phyloP scores from a whole-genome alignment of 2,888 invertebrate genomes.

The Alsophila aescularia region DNA sequence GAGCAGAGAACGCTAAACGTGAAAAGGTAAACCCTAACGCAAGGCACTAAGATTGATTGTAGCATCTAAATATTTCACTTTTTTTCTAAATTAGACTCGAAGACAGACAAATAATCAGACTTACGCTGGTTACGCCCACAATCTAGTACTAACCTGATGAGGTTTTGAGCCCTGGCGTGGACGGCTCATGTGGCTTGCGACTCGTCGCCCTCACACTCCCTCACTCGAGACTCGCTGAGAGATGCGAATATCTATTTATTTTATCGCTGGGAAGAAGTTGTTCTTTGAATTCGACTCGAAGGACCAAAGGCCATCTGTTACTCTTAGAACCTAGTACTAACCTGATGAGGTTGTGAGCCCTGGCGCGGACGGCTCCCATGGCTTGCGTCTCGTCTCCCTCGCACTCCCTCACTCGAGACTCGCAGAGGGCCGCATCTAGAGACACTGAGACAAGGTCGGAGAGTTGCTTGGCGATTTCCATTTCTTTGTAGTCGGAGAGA shows the following conservation, averaged over 20 bases:
- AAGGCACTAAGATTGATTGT: no score
- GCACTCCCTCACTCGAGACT: slow-evolving; percentile 43
- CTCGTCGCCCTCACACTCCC: slow-evolving; percentile 45
- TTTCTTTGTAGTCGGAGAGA: slow-evolving; percentile 57
- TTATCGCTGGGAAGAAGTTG: no score
- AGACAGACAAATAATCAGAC: no score
- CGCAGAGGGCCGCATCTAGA: slow-evolving; percentile 63
- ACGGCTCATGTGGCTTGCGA: slow-evolving; percentile 40
- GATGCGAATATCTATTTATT: no score
- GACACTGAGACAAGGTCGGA: slow-evolving; percentile 64
- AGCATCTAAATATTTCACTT: no score
- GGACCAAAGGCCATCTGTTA: neutral
- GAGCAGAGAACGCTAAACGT: no score
- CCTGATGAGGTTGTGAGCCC: slow-evolving; percentile 69
- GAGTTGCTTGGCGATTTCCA: slow-evolving; percentile 61
- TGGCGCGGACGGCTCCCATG: slow-evolving; percentile 39
- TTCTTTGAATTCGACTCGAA: neutral
- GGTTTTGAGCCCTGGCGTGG: slow-evolving; percentile 53
- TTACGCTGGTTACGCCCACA: neutral
- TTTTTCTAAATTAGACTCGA: no score
- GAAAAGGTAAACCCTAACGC: no score
- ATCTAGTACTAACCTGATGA: slow-evolving; percentile 62
- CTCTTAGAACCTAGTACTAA: slow-evolving; percentile 40
- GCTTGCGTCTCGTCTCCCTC: slow-evolving; percentile 42
- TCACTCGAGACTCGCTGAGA: no score